Base-by-base conservation (phyloP, 2,797 vertebrate genomes). In the Sebastes nivosus region DNA sequence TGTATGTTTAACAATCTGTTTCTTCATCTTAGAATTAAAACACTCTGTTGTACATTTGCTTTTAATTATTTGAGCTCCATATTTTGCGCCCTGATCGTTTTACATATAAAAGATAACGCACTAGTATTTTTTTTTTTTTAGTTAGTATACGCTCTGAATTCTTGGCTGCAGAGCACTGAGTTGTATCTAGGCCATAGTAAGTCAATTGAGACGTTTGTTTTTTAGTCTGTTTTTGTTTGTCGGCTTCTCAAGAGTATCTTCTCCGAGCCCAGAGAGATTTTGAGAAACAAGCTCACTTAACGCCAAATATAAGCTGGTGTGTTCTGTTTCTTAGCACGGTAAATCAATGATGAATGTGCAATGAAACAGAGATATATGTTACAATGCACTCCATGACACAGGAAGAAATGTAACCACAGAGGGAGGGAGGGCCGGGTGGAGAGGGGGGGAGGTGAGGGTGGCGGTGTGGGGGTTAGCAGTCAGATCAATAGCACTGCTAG, bases 331-430 rank as follows among this genome's bases (percentile, higher is more conserved):
- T 75, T 85, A 78, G 46, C 70, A 61, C 14, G 22, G 64, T 50
- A 71, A 88, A 94, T 95, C 92, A 78, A 91, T 95, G 89, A 71
- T 71, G 77, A 87, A 87, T 90, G 88, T 88, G 81, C 74, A 80
- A 10, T 83, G 85, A 80, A 86, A 85, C 66, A 55, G 66, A 89
- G 87, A 94, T 93, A 90, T 92, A 92, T 93, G 92, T 93, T 91
- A 88, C 89, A 90, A 79, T 82, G 93, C 89, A 81, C 85, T 87
- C 84, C 20, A 68, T 91, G 87, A 91, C 89, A 94, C 93, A 95
- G 92, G 92, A 94, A 92, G 90, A 90, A 90, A 90, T 90, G 89
- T 91, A 92, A 91, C 92, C 93, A 87, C 87, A 90, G 87, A 83
- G 80, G 82, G 50, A 20, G 50, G 20, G 76, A 76, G 73, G 68